Evolutionary conservation across 2,113 vertebrate species (phyloP), one percentile per base, ranked within the genome.

Genomic region (Dasyprocta punctata): DNA sequence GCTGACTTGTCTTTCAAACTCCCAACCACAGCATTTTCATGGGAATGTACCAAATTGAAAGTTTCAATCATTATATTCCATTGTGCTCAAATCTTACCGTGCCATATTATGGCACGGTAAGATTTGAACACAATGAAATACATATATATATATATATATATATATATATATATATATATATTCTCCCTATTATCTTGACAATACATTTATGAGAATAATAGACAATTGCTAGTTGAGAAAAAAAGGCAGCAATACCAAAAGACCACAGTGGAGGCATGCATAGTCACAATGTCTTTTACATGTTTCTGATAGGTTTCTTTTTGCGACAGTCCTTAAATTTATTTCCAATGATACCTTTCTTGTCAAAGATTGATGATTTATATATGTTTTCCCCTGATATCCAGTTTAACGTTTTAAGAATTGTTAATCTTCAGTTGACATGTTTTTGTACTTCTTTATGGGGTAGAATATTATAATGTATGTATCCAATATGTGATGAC

Each of bases 201-300:
- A 12, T 8, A 36, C 0, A 61, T 86, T 82, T 20, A 73, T 24
- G 7, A 86, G 67, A 95, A 44, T 47, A 16, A 26, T 80, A 11
- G 22, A 28, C 14, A 60, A n/a, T 67, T 41, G 8, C 73, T 20
- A 52, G 14, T 47, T 47, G 28, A 24, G 49, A 36, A 87, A 13
- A 13, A 47, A 33, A 13, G 26, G 41, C 8, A 69, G 4, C 1
- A 41, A 22, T n/a, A 67, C 1, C 44, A 61, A 91, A 63, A 26
- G 11, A n/a, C 5, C 28, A 49, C 12, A 2, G 3, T 58, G 7
- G 2, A 67, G 16, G 0, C 28, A 69, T 24, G 2, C 2, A 63
- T 28, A 5, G 13, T 3, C 63, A 81, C 22, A 82, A 12, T 28
- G 1, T 12, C 41, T 69, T 89, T 41, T 58, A 58, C 4, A 1